phyloP scores from a whole-genome alignment of 1,140 invertebrate species.

The Akabosia matsudoensis region DNA sequence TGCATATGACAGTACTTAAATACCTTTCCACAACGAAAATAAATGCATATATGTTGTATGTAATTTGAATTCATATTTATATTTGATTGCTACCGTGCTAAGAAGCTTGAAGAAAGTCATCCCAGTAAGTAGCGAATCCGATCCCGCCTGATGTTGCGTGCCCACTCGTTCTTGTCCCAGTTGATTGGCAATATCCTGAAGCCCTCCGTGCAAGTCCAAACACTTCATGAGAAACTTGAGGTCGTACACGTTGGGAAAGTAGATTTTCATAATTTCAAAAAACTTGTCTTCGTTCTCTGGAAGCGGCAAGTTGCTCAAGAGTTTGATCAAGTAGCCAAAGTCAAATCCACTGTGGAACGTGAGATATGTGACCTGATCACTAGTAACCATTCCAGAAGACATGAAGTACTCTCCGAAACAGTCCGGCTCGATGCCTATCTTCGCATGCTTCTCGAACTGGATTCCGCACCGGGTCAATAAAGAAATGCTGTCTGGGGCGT shows the following conservation, averaged over 20 bases:
- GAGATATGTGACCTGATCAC: conserved; percentile 60
- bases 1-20: background rate
- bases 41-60: background rate
- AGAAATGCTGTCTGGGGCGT: conserved; percentile 63
- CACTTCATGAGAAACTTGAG: conserved; percentile 65
- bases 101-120: conserved; percentile 98
- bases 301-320: conserved; percentile 55
- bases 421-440: conserved; percentile 60
- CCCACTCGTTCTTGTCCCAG: conserved; percentile 83
- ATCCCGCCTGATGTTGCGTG: conserved; percentile 96
- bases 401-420: conserved; percentile 64
- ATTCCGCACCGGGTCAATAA: conserved; percentile 60
- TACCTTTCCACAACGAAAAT: background rate
- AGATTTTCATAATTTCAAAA: conserved; percentile 58
- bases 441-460: conserved; percentile 60
- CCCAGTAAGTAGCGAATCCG: conserved; percentile 91
- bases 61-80: conserved; percentile 8
- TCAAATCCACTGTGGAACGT: conserved; percentile 66
- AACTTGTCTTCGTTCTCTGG: conserved; percentile 60
- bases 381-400: conserved; percentile 61
- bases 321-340: conserved; percentile 63
- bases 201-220: conserved; percentile 62
- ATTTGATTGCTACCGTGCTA: conserved; percentile 64
- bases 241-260: conserved; percentile 63
- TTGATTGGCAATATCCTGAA: conserved; percentile 63